A percentile compares a stretch with the other conserved stretches of the same genome.
These are phyloP conservation scores for Tridacna gigas DNA, from an alignment of 2,888 invertebrate genomes.

Conservation along the genomic window DNA sequence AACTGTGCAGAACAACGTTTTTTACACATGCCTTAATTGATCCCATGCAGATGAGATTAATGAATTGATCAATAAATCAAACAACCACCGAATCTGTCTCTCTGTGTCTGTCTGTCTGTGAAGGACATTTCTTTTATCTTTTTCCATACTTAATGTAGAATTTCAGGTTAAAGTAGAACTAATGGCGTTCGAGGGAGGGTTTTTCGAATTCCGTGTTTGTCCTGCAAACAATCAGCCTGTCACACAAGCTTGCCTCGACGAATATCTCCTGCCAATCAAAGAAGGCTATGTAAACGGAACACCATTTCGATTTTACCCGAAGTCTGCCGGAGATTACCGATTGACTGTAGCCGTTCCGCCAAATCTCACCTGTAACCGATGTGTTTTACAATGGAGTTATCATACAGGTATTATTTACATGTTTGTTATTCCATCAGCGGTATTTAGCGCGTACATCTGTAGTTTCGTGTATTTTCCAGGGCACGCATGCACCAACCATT, in stretches of 20 bases:
- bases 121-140: neutral
- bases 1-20: no score
- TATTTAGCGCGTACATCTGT: no score
- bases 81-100: no score
- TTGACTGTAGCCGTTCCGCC: constrained; percentile 57
- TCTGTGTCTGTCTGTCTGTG: neutral
- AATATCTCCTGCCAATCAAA: constrained; percentile 59
- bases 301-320: constrained; percentile 59
- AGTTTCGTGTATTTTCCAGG: no score
- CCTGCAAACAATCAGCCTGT: constrained; percentile 39
- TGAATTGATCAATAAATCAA: no score
- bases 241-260: constrained; percentile 60
- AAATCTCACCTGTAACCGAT: constrained; percentile 54
- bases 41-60: no score
- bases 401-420: constrained; percentile 64
- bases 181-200: constrained; percentile 46
- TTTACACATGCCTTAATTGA: no score
- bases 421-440: no score
- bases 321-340: constrained; percentile 60
- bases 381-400: constrained; percentile 64
- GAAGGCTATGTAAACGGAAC: constrained; percentile 57
- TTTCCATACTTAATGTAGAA: constrained; percentile 39
- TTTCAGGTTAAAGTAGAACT: constrained; percentile 59
- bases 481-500: no score
- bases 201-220: constrained; percentile 61